A percentile compares a stretch with the other conserved stretches of the same genome.
phyloP scores from a whole-genome alignment of 1,140 invertebrate species.

The Philotrypesis tridentata region DNA sequence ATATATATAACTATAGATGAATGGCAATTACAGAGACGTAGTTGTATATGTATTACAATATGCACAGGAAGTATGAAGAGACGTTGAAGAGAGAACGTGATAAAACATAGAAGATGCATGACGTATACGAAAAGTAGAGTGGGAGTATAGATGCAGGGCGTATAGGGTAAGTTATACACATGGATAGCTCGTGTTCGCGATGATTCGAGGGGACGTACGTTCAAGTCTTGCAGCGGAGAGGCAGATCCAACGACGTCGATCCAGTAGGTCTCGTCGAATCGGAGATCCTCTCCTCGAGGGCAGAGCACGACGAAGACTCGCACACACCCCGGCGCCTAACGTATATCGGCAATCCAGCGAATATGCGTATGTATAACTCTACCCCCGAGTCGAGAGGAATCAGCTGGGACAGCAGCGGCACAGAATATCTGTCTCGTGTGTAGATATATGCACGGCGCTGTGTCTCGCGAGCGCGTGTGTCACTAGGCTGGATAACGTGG shows the following conservation, averaged over 20 bases:
- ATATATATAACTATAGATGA: too few species aligned
- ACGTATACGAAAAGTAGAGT: too few species aligned
- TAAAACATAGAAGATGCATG: too few species aligned
- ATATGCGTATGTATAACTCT: neutral
- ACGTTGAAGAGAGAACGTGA: too few species aligned
- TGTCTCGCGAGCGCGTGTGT: neutral
- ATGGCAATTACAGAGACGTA: too few species aligned
- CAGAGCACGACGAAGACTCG: too few species aligned
- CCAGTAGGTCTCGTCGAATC: neutral
- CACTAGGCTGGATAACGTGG: neutral
- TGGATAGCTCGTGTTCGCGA: neutral
- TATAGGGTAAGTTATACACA: too few species aligned
- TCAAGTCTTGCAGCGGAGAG: neutral
- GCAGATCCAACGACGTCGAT: neutral
- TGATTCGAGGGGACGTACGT: conserved; percentile 26
- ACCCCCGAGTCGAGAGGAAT: too few species aligned
- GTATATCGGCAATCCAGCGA: neutral
- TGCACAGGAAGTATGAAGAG: too few species aligned
- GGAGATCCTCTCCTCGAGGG: neutral
- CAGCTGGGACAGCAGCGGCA: neutral
- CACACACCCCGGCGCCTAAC: neutral
- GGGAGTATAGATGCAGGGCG: neutral
- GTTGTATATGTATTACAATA: too few species aligned
- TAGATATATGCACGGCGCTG: neutral
- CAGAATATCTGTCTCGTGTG: neutral